These are phyloP conservation scores for Isichthys henryi DNA, from an alignment of 2,113 vertebrate genomes.

Conservation along the genomic window DNA sequence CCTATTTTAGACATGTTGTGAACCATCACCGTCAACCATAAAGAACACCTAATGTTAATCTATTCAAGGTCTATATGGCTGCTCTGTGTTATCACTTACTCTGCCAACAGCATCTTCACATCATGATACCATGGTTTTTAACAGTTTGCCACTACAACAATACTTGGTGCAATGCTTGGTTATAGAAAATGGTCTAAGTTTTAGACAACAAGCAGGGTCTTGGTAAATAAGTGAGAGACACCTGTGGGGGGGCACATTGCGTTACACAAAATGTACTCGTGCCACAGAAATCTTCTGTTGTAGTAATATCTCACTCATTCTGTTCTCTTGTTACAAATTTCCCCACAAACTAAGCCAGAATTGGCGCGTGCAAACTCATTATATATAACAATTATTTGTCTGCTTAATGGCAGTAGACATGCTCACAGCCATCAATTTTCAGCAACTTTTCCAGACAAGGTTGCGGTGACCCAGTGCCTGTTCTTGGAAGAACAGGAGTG, in stretches of 20 bases:
- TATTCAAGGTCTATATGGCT: not conserved
- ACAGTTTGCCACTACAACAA: not conserved
- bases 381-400: not conserved
- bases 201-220: not conserved
- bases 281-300: not conserved
- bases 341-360: not conserved
- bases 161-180: not conserved
- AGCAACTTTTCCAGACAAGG: not conserved
- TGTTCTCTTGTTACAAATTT: not conserved
- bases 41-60: not conserved
- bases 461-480: not conserved
- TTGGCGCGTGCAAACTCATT: not conserved
- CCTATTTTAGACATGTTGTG: not conserved
- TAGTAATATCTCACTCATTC: slow-evolving; percentile 9
- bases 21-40: not conserved
- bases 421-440: not conserved
- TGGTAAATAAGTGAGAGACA: slow-evolving; percentile 1
- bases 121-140: not conserved
- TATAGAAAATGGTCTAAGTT: not conserved
- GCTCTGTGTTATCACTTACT: not conserved
- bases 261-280: not conserved
- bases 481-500: not conserved
- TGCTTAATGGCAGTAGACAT: not conserved
- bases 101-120: not conserved
- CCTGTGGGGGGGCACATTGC: not conserved